Conservation (phyloP, 2,888 invertebrate species). For the Danaus chrysippus region DNA sequence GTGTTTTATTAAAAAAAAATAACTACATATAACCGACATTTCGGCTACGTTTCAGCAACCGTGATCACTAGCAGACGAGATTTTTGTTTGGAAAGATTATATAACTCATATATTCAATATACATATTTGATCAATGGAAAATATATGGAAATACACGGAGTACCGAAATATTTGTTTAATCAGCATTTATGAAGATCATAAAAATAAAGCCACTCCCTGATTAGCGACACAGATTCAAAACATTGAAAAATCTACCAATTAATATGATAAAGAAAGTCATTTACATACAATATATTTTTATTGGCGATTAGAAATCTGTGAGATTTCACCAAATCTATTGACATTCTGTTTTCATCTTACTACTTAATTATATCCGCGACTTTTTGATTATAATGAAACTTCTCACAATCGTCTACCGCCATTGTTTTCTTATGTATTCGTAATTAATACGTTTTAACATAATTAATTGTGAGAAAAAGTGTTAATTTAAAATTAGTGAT, state of each 20-base stretch:
- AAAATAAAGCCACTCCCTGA: conserved; percentile 10
- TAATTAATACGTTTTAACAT: background rate
- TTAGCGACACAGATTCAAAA: conserved; percentile 9
- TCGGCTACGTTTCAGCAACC: too few relatives aligned
- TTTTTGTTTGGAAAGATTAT: too few relatives aligned
- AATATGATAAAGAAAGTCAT: background rate
- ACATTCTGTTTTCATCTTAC: background rate
- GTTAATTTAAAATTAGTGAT: too few relatives aligned
- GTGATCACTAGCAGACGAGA: too few relatives aligned
- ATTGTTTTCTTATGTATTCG: background rate
- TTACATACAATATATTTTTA: background rate
- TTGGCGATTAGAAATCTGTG: background rate
- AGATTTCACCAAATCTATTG: conserved; percentile 2
- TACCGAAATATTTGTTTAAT: too few relatives aligned
- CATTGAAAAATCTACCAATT: background rate
- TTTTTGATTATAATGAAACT: background rate
- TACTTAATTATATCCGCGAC: background rate
- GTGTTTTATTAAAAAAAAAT: too few relatives aligned
- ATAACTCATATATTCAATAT: too few relatives aligned
- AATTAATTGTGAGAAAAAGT: too few relatives aligned
- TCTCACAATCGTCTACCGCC: background rate
- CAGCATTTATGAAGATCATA: too few relatives aligned
- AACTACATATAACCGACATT: too few relatives aligned
- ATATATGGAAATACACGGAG: too few relatives aligned
- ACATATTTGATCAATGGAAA: too few relatives aligned